Evolutionary conservation across 2,113 vertebrate species (phyloP).

Genomic region (Arvicanthis niloticus): DNA sequence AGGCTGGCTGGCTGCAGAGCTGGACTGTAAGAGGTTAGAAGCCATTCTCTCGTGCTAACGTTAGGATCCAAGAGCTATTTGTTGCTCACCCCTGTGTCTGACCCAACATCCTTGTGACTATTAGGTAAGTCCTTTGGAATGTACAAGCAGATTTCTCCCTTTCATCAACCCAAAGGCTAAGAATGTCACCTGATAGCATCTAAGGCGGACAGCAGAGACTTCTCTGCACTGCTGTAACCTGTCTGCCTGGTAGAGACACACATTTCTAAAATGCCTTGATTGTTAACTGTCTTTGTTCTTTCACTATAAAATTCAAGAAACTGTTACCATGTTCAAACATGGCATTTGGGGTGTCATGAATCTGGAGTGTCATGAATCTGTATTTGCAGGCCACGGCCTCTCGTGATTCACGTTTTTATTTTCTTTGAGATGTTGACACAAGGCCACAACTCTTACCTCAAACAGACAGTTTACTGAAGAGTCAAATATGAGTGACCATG

Average conservation of each 20-base stretch:
- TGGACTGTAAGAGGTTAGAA: not conserved
- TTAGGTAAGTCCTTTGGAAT: constrained; percentile 4
- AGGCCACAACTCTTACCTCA: not conserved
- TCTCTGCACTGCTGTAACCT: not conserved
- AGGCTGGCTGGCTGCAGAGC: not conserved
- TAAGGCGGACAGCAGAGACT: too few relatives aligned
- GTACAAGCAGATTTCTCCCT: not conserved
- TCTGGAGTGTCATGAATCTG: not conserved
- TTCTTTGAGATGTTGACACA: not conserved
- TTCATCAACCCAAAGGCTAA: not conserved
- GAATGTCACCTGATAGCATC: not conserved
- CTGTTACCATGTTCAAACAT: not conserved
- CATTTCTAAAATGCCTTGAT: not conserved
- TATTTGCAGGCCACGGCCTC: not conserved
- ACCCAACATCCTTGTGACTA: not conserved
- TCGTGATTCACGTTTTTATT: too few relatives aligned
- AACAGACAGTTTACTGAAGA: not conserved
- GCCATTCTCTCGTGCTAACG: not conserved
- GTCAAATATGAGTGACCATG: not conserved
- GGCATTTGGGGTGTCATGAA: not conserved
- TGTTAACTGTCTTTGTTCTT: not conserved
- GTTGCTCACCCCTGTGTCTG: not conserved
- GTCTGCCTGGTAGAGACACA: not conserved
- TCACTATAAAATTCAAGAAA: not conserved
- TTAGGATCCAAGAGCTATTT: not conserved